These are phyloP conservation scores for Spatula clypeata DNA, from an alignment of 2,797 vertebrate genomes.

Conservation along the genomic window DNA sequence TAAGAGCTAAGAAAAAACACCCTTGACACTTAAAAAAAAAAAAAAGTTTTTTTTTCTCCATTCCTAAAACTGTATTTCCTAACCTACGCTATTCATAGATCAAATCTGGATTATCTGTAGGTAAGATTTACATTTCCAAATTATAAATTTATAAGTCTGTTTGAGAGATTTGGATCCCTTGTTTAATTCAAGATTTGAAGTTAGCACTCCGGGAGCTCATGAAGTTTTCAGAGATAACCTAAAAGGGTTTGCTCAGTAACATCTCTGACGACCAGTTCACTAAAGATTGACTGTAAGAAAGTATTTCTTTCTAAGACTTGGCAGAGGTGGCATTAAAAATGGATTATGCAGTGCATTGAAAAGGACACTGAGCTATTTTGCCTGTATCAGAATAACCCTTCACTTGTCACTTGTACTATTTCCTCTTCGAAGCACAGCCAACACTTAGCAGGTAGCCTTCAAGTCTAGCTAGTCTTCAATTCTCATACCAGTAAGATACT, in stretches of 20 bases:
- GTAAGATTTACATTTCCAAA: background rate
- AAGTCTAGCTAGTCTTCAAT: background rate
- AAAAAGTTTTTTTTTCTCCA: background rate
- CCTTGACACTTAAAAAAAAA: fast-evolving
- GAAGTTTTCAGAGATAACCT: background rate
- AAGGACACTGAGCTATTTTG: conserved; percentile 12
- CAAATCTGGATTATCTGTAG: background rate
- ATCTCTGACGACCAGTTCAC: background rate
- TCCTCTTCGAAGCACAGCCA: background rate
- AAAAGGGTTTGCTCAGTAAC: background rate
- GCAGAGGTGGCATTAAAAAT: conserved; percentile 7
- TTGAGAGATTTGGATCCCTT: background rate
- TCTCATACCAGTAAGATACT: background rate
- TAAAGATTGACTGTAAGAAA: background rate
- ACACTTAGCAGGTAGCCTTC: background rate
- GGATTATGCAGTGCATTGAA: background rate
- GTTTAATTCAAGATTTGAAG: background rate
- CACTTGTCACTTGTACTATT: background rate
- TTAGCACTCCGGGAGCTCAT: background rate
- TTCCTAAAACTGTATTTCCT: background rate
- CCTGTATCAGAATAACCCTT: background rate
- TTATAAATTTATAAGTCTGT: background rate
- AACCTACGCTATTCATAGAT: background rate
- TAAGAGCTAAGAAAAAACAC: background rate
- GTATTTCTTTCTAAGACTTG: background rate